These are phyloP conservation scores for Eumerus sabulonum DNA, from an alignment of 2,888 invertebrate species.

Conservation along the genomic window DNA sequence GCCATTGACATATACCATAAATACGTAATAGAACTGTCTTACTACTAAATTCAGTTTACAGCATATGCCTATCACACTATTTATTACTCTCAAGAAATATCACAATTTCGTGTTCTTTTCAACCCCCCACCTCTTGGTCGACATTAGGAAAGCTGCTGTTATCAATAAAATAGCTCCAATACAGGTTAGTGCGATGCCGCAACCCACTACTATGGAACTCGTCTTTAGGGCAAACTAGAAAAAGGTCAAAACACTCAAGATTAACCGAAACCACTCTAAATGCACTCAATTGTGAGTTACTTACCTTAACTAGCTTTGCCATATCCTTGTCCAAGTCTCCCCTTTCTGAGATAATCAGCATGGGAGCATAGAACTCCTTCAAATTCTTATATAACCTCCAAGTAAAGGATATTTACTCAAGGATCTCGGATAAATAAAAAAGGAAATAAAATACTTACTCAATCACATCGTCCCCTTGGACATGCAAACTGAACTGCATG, in stretches of 20 bases:
- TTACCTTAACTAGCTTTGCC: constrained; percentile 74
- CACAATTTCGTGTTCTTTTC: neutral
- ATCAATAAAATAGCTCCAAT: constrained; percentile 64
- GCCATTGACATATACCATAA: too few species aligned
- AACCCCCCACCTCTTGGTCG: constrained; percentile 49
- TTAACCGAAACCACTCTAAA: neutral
- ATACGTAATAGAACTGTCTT: too few species aligned
- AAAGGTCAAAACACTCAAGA: neutral
- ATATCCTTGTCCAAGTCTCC: constrained; percentile 81
- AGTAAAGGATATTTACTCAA: constrained; percentile 62
- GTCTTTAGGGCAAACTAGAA: constrained; percentile 67
- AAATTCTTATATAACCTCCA: constrained; percentile 80
- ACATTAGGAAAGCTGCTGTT: constrained; percentile 50
- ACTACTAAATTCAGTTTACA: too few species aligned
- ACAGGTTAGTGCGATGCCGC: constrained; percentile 56
- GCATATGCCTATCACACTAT: too few species aligned
- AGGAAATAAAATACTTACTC: constrained; percentile 79
- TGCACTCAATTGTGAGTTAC: too few species aligned
- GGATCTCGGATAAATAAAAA: neutral
- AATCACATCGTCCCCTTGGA: constrained; percentile 80
- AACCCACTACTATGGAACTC: constrained; percentile 60
- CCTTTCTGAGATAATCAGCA: constrained; percentile 86
- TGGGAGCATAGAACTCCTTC: constrained; percentile 81
- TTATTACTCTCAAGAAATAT: too few species aligned
- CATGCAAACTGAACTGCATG: constrained; percentile 85